Percentiles rank a stretch among this genome's conserved stretches.
These are phyloP conservation scores for Cyanoliseus patagonus DNA, from an alignment of 2,113 vertebrate species.

Conservation along the genomic window DNA sequence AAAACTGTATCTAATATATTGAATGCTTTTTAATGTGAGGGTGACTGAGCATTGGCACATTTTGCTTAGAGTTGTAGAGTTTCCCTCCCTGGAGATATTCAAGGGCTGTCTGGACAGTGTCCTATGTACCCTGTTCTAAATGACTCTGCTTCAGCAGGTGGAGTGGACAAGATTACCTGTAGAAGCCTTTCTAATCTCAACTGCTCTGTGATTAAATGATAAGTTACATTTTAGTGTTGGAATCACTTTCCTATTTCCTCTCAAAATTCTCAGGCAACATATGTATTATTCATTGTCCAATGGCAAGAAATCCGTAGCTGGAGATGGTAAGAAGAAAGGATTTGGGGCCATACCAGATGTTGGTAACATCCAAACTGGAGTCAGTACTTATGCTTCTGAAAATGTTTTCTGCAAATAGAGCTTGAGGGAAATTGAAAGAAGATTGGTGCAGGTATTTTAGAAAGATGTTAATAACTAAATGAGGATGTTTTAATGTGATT, in stretches of 20 bases:
- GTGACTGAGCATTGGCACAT: background rate
- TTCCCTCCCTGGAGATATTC: background rate
- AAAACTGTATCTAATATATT: background rate
- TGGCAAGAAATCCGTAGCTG: background rate
- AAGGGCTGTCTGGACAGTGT: background rate
- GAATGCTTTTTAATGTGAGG: background rate
- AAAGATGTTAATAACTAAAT: background rate
- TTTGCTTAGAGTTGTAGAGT: background rate
- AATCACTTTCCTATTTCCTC: background rate
- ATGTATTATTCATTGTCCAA: background rate
- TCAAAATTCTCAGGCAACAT: background rate
- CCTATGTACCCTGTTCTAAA: background rate
- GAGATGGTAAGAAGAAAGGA: background rate
- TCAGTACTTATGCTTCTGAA: background rate
- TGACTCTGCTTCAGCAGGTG: background rate
- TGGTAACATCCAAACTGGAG: background rate
- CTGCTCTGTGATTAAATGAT: background rate
- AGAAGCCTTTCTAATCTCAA: background rate
- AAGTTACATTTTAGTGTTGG: background rate
- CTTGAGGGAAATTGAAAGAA: background rate
- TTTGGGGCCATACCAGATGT: background rate
- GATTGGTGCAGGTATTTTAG: background rate
- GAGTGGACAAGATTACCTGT: background rate
- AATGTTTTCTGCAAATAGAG: background rate
- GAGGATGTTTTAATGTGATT: background rate